phyloP scores from a whole-genome alignment of 2,888 invertebrate genomes.

The Amphipoea oculea region DNA sequence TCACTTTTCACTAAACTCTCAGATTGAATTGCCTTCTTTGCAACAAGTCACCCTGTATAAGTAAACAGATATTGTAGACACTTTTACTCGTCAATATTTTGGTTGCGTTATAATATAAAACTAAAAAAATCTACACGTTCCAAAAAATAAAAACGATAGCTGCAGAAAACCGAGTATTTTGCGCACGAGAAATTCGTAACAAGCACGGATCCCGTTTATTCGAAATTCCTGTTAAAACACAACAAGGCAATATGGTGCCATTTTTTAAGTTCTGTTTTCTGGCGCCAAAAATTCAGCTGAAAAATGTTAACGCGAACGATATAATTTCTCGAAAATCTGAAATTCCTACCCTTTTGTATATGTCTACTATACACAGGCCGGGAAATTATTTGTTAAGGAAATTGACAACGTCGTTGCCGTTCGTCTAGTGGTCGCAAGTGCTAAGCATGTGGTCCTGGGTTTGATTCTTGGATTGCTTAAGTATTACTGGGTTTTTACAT shows the following conservation, averaged over 20 bases:
- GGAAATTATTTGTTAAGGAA: background rate
- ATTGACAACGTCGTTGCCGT: background rate
- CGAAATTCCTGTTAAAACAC: background rate
- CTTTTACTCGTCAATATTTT: background rate
- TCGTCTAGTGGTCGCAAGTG: background rate
- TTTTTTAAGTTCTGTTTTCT: constrained; percentile 2
- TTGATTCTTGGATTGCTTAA: background rate
- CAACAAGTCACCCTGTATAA: background rate
- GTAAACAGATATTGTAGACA: background rate
- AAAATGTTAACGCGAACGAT: background rate
- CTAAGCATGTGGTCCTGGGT: background rate
- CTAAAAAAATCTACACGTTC: background rate
- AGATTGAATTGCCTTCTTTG: too few relatives aligned
- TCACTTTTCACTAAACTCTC: too few relatives aligned
- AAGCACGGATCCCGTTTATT: background rate
- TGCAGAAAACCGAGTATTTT: background rate
- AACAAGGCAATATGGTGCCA: constrained; percentile 21
- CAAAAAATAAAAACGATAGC: background rate
- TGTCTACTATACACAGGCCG: background rate
- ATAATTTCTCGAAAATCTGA: background rate
- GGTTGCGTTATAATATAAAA: too few relatives aligned
- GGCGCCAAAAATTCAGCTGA: constrained; percentile 7
- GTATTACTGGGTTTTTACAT: background rate
- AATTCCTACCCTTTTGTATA: background rate
- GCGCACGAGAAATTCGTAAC: constrained; percentile 5